A percentile compares a stretch with the other conserved stretches of the same genome.
phyloP scores from a whole-genome alignment of 1,140 invertebrate genomes.

The silkworm (Bombyx mori) region ASM3026992v2 NC_085129.1:19891001-19891500 shows the following conservation, averaged over 20 bases:
- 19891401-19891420: neutral
- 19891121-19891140: no score
- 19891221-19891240: constrained; percentile 21
- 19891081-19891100: no score
- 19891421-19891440: neutral
- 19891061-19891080: no score
- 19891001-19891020: no score
- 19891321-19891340: neutral
- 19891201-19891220: constrained; percentile 46
- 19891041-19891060: no score
- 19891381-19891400: neutral
- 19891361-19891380: neutral
- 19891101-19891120: no score
- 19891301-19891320: neutral
- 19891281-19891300: constrained; percentile 24
- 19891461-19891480: no score
- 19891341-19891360: neutral
- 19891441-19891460: neutral
- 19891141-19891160: no score
- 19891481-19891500: no score
- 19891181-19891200: constrained; percentile 15
- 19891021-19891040: no score
- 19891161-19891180: neutral
- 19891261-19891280: constrained; percentile 36
- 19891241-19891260: constrained; percentile 42